Conservation (phyloP, 2,797 vertebrate species). For the Phyllotis vaccarum region DNA sequence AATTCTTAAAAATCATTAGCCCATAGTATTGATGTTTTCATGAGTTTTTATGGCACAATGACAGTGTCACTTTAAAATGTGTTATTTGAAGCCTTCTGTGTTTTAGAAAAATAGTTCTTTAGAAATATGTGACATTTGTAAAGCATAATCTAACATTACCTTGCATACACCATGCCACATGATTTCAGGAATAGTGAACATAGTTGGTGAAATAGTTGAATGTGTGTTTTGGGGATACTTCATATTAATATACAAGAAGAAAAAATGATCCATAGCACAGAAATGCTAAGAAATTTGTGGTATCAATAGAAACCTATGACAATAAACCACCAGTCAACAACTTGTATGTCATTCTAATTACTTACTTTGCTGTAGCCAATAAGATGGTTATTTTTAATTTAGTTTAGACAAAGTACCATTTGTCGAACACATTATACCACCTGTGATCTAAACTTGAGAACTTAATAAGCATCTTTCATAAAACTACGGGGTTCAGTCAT, state of each 20-base stretch:
- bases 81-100: conserved; percentile 10
- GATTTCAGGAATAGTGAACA: conserved; percentile 43
- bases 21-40: conserved; percentile 20
- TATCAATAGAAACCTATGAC: conserved; percentile 21
- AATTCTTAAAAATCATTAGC: neutral
- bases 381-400: conserved; percentile 28
- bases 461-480: neutral
- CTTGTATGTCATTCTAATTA: conserved; percentile 35
- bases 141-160: conserved; percentile 22
- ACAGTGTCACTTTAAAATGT: conserved; percentile 56
- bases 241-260: neutral
- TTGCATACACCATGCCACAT: neutral
- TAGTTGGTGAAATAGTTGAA: conserved; percentile 40
- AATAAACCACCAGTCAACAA: conserved; percentile 21
- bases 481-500: conserved; percentile 30
- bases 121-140: conserved; percentile 54
- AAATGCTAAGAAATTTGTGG: conserved; percentile 42
- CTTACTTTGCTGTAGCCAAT: conserved; percentile 22
- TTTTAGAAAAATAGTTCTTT: conserved; percentile 56
- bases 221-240: conserved; percentile 47
- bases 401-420: neutral
- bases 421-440: conserved; percentile 18
- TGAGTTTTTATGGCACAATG: conserved; percentile 15
- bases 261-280: conserved; percentile 18
- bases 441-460: conserved; percentile 65